Evolutionary conservation across 1,140 invertebrate species (phyloP).

Genomic region (Olivierus martensii): DNA sequence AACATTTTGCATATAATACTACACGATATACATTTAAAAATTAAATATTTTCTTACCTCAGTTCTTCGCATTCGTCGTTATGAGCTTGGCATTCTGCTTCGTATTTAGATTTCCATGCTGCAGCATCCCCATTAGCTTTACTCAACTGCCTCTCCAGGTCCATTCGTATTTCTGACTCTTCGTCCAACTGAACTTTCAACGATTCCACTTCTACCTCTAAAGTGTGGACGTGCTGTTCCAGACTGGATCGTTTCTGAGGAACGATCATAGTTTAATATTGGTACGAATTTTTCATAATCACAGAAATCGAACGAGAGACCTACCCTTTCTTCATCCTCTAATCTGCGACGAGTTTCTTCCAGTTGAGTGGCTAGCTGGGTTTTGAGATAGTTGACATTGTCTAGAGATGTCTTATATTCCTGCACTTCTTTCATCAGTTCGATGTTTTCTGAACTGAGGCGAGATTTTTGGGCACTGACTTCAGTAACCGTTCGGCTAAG

Average conservation of each 20-base stretch:
- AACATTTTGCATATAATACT: too few species aligned
- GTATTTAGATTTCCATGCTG: conserved; percentile 81
- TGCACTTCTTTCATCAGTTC: conserved; percentile 86
- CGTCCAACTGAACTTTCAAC: conserved; percentile 80
- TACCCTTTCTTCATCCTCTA: conserved; percentile 86
- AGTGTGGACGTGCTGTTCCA: conserved; percentile 75
- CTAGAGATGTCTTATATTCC: conserved; percentile 85
- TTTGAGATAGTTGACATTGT: conserved; percentile 79
- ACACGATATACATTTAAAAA: too few species aligned
- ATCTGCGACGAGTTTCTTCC: conserved; percentile 79
- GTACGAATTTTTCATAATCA: background rate
- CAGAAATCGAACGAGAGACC: conserved; percentile 7
- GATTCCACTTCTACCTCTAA: conserved; percentile 86
- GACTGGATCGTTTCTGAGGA: conserved; percentile 56
- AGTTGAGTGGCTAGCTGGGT: conserved; percentile 73
- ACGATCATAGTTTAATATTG: background rate
- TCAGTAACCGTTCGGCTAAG: conserved; percentile 87
- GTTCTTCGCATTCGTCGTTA: conserved; percentile 82
- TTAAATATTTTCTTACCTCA: conserved; percentile 50
- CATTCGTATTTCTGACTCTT: conserved; percentile 86
- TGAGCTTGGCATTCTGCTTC: conserved; percentile 79
- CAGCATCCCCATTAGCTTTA: conserved; percentile 75
- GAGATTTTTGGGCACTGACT: conserved; percentile 54
- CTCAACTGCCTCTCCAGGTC: conserved; percentile 89
- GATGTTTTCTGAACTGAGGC: conserved; percentile 57